Evolutionary conservation across 1,140 invertebrate species (phyloP).

Genomic region (Anoplophora glabripennis): DNA sequence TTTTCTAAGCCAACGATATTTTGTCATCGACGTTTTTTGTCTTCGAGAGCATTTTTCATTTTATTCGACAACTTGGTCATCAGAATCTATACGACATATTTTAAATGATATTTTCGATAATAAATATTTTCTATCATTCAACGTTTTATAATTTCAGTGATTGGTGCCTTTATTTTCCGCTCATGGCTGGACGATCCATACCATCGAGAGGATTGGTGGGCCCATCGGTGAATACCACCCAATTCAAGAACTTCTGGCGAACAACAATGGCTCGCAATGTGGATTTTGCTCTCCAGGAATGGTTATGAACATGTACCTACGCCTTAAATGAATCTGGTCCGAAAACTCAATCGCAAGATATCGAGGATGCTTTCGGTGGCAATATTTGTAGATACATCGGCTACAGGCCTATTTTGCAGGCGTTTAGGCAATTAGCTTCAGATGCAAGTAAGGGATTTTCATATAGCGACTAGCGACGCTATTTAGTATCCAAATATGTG

Average conservation of each 20-base stretch:
- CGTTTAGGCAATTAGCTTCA: conserved; percentile 60
- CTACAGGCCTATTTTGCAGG: conserved; percentile 79
- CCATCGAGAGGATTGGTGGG: conserved; percentile 75
- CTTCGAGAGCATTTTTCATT: too few species aligned
- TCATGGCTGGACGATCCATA: conserved; percentile 73
- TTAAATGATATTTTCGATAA: too few species aligned
- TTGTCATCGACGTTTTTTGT: too few species aligned
- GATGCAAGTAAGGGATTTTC: conserved; percentile 40
- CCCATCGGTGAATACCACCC: conserved; percentile 67
- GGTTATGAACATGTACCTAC: conserved; percentile 84
- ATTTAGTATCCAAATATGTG: too few species aligned
- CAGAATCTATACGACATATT: too few species aligned
- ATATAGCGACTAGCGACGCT: too few species aligned
- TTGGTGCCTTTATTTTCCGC: conserved; percentile 67
- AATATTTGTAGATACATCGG: conserved; percentile 88
- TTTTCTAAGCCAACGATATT: too few species aligned
- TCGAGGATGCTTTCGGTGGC: conserved; percentile 41
- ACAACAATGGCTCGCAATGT: conserved; percentile 75
- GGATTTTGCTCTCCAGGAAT: conserved; percentile 82
- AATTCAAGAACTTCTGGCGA: conserved; percentile 65
- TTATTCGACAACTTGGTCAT: too few species aligned
- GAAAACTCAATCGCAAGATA: conserved; percentile 57
- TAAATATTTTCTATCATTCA: too few species aligned
- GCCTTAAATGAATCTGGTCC: conserved; percentile 54
- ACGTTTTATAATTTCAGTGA: too few species aligned